Evolutionary conservation across 2,113 vertebrate species (phyloP), one percentile per base, ranked within the genome.

Genomic region (Physeter macrocephalus): DNA sequence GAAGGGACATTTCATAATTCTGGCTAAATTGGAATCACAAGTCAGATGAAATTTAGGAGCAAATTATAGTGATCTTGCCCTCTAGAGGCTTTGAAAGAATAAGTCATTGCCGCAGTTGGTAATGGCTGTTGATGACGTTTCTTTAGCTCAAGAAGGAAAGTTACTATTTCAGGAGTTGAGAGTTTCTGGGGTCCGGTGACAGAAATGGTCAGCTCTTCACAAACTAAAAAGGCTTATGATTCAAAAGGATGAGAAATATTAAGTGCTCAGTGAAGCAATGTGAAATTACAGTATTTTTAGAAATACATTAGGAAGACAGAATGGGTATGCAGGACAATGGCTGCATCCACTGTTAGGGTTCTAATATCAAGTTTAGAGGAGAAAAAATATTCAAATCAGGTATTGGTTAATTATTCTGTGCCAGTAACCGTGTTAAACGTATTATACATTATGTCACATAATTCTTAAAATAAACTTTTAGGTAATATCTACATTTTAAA

Each of bases 1-100:
- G 82, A 98, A 98, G 90, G 97, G 97, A 97, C 97, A 97, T 96
- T 97, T 97, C 95, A 97, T 98, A 98, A 98, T 98, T 97, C 83
- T 90, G 43, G 36, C 75, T 95, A 97, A 98, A 98, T 96, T 97
- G 85, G 94, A 98, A 97, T 97, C 96, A 97, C 71, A 96, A 94
- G 80, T 97, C 96, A 98, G 93, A 96, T 90, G 64, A 95, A 97
- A 97, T 97, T 95, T 97, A 97, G 84, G 72, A 97, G 80, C 49
- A 93, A 95, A 95, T 97, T 96, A 94, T 64, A 95, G 80, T 82
- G 80, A 97, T 96, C 90, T 94, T 88, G 25, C 14, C 94, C 90
- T 95, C 75, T 59, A 80, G 71, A 96, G 77, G n/a, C 41, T 93
- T 93, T 62, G 54, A 93, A 96, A 96, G 87, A 85, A 72, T 90